A percentile compares a stretch with the other conserved stretches of the same genome.
These are phyloP conservation scores for Paramormyrops hopkinsi DNA, from an alignment of 2,797 vertebrate genomes.

Conservation along the genomic window DNA sequence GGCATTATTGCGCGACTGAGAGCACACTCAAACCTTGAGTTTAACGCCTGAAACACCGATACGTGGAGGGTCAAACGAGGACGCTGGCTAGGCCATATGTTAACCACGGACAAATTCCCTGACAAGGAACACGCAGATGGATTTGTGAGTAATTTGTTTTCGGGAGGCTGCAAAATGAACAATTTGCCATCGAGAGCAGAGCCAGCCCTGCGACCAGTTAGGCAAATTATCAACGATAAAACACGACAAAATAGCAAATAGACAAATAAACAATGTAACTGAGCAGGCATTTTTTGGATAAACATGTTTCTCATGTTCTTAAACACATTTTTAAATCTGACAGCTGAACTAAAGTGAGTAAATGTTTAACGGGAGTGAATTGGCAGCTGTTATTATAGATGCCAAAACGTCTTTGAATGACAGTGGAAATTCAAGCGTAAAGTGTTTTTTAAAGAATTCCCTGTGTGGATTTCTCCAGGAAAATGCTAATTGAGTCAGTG, in stretches of 20 bases:
- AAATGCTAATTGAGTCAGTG: neutral
- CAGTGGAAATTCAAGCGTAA: neutral
- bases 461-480: neutral
- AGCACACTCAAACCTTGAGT: neutral
- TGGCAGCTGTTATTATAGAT: neutral
- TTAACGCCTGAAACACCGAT: neutral
- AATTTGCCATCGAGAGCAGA: neutral
- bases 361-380: neutral
- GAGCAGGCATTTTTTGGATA: neutral
- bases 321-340: neutral
- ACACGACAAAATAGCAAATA: neutral
- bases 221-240: neutral
- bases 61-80: neutral
- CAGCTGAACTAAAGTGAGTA: neutral
- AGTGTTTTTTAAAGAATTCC: neutral
- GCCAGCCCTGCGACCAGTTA: neutral
- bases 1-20: neutral
- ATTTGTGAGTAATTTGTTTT: slow-evolving; percentile 3
- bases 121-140: neutral
- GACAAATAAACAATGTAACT: neutral
- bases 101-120: neutral
- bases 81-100: neutral
- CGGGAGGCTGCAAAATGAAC: neutral
- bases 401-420: neutral
- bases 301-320: neutral